Evolutionary conservation across 1,140 invertebrate species (phyloP).

Genomic region (Pissodes strobi): DNA sequence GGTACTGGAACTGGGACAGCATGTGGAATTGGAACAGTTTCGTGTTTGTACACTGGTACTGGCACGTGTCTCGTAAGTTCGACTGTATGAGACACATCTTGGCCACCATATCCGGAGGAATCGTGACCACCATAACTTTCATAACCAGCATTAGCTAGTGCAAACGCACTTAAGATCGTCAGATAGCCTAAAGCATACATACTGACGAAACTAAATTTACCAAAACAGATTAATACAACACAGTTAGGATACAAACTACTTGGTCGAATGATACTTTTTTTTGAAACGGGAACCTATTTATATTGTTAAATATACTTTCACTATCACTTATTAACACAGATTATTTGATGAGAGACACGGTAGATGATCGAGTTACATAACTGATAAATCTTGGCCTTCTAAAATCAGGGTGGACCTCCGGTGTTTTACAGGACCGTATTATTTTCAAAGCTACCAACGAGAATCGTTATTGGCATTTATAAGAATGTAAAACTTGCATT

Average conservation of each 20-base stretch:
- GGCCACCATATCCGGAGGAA: too few relatives aligned
- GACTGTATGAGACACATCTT: constrained; percentile 64
- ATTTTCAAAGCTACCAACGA: too few relatives aligned
- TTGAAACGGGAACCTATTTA: not conserved
- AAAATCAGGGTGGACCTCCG: too few relatives aligned
- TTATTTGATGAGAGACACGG: not conserved
- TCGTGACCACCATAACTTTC: constrained; percentile 14
- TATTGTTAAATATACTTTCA: constrained; percentile 12
- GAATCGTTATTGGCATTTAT: too few relatives aligned
- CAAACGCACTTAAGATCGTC: too few relatives aligned
- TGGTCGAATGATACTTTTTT: not conserved
- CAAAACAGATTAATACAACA: too few relatives aligned
- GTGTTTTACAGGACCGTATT: too few relatives aligned
- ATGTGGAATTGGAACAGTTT: constrained; percentile 69
- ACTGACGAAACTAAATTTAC: too few relatives aligned
- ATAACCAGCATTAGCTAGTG: too few relatives aligned
- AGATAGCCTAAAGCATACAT: too few relatives aligned
- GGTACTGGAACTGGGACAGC: constrained; percentile 69
- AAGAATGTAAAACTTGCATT: too few relatives aligned
- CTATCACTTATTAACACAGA: not conserved
- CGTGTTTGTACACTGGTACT: constrained; percentile 70
- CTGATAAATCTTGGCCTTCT: not conserved
- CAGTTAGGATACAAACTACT: not conserved
- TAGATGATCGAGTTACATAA: not conserved
- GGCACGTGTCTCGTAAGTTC: constrained; percentile 70